A percentile compares a stretch with the other conserved stretches of the same genome.
These are phyloP conservation scores for Arvicola amphibius DNA, from an alignment of 2,797 vertebrate species.

Conservation along the genomic window DNA sequence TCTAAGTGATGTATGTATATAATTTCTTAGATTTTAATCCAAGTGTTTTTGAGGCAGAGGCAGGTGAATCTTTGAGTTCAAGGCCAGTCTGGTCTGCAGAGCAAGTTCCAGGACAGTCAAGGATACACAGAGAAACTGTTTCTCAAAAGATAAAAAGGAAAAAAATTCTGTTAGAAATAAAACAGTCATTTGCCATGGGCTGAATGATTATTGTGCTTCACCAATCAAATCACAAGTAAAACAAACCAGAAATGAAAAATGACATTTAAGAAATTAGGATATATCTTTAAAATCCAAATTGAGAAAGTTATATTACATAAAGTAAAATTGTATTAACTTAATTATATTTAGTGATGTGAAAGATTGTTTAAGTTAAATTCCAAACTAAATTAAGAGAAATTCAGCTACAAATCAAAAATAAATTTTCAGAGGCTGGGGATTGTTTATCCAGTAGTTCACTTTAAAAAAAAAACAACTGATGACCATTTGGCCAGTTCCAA, in stretches of 20 bases:
- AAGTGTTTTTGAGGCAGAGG: background rate
- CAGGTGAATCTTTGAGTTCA: background rate
- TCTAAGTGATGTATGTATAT: background rate
- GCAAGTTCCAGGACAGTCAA: background rate
- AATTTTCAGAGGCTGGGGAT: slow-evolving; percentile 8
- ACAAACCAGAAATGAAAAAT: background rate
- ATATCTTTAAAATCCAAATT: background rate
- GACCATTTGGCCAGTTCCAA: background rate
- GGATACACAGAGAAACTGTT: background rate
- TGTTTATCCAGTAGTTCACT: background rate
- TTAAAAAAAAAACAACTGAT: background rate
- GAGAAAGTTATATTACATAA: background rate
- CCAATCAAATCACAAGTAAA: slow-evolving; percentile 21
- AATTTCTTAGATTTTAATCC: background rate
- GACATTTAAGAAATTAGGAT: background rate
- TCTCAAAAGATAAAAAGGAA: background rate
- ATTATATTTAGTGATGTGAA: slow-evolving; percentile 23
- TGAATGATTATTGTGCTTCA: slow-evolving; percentile 10
- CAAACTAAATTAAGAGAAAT: too few species aligned
- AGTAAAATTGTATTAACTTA: slow-evolving; percentile 16
- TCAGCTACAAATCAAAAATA: background rate
- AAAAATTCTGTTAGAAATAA: background rate
- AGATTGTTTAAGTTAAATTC: slow-evolving; percentile 5
- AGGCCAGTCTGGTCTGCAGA: background rate
- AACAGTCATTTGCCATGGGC: background rate